These are phyloP conservation scores for Drosophila burlai DNA, from an alignment of 1,140 invertebrate genomes.

Conservation along the genomic window DNA sequence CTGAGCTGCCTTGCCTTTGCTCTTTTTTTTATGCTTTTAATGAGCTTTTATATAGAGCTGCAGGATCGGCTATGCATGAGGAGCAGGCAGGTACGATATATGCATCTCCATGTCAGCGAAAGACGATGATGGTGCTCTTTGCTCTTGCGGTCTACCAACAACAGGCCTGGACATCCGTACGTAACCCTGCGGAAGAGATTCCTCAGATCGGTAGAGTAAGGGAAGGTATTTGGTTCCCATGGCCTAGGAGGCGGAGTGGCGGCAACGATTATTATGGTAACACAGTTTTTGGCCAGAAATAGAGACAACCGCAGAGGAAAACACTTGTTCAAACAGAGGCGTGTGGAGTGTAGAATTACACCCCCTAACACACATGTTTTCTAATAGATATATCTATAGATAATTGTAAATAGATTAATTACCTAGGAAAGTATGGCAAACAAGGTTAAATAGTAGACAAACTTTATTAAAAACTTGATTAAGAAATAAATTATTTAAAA, in stretches of 20 bases:
- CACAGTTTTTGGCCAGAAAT: constrained; percentile 40
- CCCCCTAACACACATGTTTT: not conserved
- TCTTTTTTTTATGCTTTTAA: constrained; percentile 79
- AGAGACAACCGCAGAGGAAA: constrained; percentile 29
- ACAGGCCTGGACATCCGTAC: constrained; percentile 1
- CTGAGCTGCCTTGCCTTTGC: constrained; percentile 58
- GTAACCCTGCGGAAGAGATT: constrained; percentile 12
- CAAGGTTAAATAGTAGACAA: not conserved
- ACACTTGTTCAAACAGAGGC: constrained; percentile 38
- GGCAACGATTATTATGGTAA: constrained; percentile 35
- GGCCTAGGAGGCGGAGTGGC: not conserved
- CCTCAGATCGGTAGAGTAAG: constrained; percentile 11
- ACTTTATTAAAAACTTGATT: not conserved
- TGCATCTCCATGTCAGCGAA: constrained; percentile 54
- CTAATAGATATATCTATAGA: not conserved
- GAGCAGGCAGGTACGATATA: constrained; percentile 5
- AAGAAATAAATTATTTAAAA: not conserved
- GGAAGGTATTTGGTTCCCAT: constrained; percentile 46
- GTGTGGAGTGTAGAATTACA: constrained; percentile 20
- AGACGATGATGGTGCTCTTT: constrained; percentile 23
- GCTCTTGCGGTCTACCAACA: constrained; percentile 50
- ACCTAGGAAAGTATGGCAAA: not conserved
- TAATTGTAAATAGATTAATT: not conserved
- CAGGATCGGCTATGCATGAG: constrained; percentile 9
- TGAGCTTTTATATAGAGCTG: constrained; percentile 79